Evolutionary conservation across 2,797 vertebrate species (phyloP), one percentile per base, ranked within the genome.

Genomic region (Coilia nasus): DNA sequence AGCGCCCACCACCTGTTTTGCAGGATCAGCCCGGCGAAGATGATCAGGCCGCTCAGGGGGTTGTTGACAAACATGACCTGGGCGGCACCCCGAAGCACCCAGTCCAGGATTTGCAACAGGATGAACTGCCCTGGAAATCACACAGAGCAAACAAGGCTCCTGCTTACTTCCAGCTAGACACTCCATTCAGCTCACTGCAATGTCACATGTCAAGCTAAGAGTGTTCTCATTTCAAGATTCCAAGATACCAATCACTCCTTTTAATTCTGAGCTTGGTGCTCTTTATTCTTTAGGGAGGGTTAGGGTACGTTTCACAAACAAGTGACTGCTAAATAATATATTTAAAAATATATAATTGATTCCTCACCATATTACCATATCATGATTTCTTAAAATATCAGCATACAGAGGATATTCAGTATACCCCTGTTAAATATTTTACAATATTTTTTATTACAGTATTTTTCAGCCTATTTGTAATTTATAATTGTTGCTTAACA

Each of bases 11-110:
- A 99, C 0, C 96, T 96, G 89, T 97, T 99, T 93, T 99, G 98
- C 82, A 99, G 92, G 60, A 99, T 93, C 85, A 99, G 96, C 6
- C 97, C 98, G 0, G 89, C 92, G 47, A 98, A 93, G 83, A 99
- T 95, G 21, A 99, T 86, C 47, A 99, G 88, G 0, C 98, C 98
- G 0, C 97, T 99, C 47, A 99, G 90, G 2, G 98, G 97, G 81
- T 99, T 99, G 93, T 97, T 99, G 88, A 98, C 96, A 46, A 99
- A 98, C 96, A 99, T 97, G 90, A 99, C 98, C 89, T 99, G 98
- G 31, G 98, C 96, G 0, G 96, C 93, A 0, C 98, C 98, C 15
- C 98, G 96, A 83, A 99, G 90, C 81, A 98, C 91, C 98, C 98
- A 99, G 90, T 99, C 97, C 5, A 96, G 81, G 86, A 99, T 93